Evolutionary conservation across 2,797 vertebrate genomes (phyloP).

Genomic region (Cyprinella venusta): DNA sequence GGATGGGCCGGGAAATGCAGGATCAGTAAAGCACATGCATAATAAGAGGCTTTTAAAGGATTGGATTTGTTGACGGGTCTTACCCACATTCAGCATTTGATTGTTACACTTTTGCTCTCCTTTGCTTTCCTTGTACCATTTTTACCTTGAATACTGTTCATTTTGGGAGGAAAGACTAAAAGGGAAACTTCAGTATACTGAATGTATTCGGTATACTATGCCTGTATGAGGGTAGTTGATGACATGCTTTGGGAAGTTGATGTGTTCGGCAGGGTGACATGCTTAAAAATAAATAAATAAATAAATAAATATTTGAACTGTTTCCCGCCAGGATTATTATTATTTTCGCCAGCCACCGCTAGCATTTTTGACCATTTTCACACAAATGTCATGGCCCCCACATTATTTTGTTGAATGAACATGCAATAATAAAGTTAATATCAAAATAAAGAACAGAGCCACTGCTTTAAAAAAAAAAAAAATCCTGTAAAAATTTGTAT

Average conservation of each 20-base stretch:
- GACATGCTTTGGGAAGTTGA: not conserved
- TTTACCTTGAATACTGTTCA: not conserved
- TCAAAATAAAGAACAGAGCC: no score
- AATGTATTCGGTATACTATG: no score
- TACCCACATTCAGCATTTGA: conserved; percentile 18
- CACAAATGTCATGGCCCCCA: no score
- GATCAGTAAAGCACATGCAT: conserved; percentile 20
- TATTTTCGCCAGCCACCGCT: no score
- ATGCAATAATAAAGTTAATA: no score
- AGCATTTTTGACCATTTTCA: no score
- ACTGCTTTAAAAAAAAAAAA: no score
- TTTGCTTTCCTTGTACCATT: not conserved
- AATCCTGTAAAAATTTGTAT: no score
- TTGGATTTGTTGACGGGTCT: conserved; percentile 38
- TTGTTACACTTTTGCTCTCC: not conserved
- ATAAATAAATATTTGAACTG: not conserved
- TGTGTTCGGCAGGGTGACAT: not conserved
- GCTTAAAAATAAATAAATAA: no score
- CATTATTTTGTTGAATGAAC: no score
- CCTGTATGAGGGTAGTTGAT: not conserved
- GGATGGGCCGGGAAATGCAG: conserved; percentile 31
- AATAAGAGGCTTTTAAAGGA: conserved; percentile 49
- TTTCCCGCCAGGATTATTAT: no score
- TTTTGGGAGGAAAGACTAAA: not conserved
- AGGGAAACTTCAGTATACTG: not conserved